These are phyloP conservation scores for Gnathonemus longibarbis DNA, from an alignment of 2,113 vertebrate species.

Conservation along the genomic window DNA sequence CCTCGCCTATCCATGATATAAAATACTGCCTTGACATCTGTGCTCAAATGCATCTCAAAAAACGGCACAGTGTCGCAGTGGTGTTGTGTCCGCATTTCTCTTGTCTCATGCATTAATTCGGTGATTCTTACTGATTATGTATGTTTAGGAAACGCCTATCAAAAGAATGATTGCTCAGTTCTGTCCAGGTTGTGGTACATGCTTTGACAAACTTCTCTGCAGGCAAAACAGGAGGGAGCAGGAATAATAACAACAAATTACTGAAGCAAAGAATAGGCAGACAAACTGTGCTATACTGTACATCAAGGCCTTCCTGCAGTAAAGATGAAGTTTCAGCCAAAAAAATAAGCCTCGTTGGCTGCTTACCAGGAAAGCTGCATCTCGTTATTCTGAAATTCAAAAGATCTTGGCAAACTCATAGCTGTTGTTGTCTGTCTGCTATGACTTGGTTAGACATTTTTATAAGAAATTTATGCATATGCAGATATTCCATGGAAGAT, in stretches of 20 bases:
- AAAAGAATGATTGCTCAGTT: background rate
- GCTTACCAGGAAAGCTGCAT: background rate
- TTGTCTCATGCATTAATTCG: background rate
- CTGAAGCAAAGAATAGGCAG: background rate
- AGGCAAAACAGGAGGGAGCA: background rate
- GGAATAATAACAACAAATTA: background rate
- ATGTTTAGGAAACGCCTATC: background rate
- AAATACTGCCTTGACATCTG: background rate
- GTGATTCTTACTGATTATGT: background rate
- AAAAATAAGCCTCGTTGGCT: background rate
- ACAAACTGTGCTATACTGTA: background rate
- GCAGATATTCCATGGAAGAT: background rate
- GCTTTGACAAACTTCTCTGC: background rate
- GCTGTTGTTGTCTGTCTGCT: background rate
- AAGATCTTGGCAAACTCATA: background rate
- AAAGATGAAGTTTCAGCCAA: background rate
- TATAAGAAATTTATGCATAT: background rate
- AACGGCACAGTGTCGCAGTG: background rate
- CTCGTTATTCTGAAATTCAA: background rate
- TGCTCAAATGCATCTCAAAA: background rate
- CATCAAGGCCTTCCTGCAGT: background rate
- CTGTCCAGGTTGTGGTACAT: background rate
- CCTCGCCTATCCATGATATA: background rate
- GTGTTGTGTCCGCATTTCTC: background rate
- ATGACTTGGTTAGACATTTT: background rate